Evolutionary conservation across 2,888 invertebrate species (phyloP).

Genomic region (Nasonovia ribisnigri): DNA sequence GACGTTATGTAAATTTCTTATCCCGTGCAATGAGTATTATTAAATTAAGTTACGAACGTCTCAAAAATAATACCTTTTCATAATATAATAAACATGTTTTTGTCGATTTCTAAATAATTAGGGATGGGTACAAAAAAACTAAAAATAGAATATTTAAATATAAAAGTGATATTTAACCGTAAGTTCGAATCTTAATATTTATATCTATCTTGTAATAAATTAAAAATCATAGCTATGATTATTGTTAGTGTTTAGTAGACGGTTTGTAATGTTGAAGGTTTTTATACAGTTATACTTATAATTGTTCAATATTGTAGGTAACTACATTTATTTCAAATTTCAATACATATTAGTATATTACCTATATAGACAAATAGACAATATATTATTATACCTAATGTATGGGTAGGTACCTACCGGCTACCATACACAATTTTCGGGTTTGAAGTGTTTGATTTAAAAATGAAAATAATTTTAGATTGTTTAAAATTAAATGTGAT

Average conservation of each 20-base stretch:
- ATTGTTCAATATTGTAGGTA: too few species aligned
- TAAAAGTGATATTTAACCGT: not conserved
- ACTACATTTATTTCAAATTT: too few species aligned
- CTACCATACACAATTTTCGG: not conserved
- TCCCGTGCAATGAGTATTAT: not conserved
- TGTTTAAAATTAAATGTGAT: not conserved
- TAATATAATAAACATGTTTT: constrained; percentile 8
- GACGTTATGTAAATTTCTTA: constrained; percentile 45
- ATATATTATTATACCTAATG: not conserved
- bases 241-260: not conserved
- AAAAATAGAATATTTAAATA: not conserved
- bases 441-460: not conserved
- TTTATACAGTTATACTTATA: too few species aligned
- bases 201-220: not conserved
- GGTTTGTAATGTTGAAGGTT: too few species aligned
- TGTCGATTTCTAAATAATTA: constrained; percentile 14
- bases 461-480: not conserved
- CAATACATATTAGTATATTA: too few species aligned
- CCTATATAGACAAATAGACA: too few species aligned
- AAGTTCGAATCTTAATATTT: not conserved
- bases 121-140: not conserved
- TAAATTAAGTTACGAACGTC: constrained; percentile 49
- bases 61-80: constrained; percentile 38
- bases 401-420: too few species aligned
- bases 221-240: not conserved